Percentiles rank a stretch among this genome's conserved stretches.
Conservation (phyloP, 2,797 vertebrate genomes). For the Tokudaia muenninki region DNA sequence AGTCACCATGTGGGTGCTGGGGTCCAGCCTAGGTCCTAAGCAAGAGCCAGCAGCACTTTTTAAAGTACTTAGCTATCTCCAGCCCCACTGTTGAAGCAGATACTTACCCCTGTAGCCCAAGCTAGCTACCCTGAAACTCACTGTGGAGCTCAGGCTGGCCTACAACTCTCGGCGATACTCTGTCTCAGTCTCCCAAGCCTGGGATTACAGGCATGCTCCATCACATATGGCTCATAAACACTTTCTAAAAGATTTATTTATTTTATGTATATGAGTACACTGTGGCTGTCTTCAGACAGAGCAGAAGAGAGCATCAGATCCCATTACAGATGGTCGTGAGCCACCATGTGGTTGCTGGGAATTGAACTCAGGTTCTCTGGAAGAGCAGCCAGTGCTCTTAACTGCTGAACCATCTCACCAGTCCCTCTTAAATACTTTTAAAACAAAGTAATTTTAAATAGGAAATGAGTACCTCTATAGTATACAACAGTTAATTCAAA, state of each 20-base stretch:
- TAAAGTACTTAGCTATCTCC: background rate
- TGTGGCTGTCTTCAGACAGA: too few species aligned
- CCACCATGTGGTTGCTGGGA: background rate
- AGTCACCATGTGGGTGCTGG: background rate
- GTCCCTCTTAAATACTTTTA: background rate
- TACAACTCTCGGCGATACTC: too few species aligned
- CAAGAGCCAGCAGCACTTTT: background rate
- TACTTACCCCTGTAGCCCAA: background rate
- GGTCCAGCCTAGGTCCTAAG: background rate
- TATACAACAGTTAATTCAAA: constrained; percentile 19
- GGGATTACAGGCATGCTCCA: background rate
- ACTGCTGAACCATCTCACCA: background rate
- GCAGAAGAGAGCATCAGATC: too few species aligned
- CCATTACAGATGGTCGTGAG: background rate
- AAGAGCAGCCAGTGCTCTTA: background rate
- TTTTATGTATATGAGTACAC: too few species aligned
- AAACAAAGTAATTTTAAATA: background rate
- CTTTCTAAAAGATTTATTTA: background rate
- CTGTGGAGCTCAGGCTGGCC: background rate
- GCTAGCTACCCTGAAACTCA: background rate
- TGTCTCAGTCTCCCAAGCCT: background rate
- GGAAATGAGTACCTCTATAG: background rate
- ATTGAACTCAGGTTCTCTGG: background rate
- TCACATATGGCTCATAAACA: background rate
- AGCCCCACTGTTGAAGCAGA: background rate